A percentile compares a stretch with the other conserved stretches of the same genome.
phyloP scores from a whole-genome alignment of 2,888 invertebrate species.

The Synanthedon andrenaeformis region DNA sequence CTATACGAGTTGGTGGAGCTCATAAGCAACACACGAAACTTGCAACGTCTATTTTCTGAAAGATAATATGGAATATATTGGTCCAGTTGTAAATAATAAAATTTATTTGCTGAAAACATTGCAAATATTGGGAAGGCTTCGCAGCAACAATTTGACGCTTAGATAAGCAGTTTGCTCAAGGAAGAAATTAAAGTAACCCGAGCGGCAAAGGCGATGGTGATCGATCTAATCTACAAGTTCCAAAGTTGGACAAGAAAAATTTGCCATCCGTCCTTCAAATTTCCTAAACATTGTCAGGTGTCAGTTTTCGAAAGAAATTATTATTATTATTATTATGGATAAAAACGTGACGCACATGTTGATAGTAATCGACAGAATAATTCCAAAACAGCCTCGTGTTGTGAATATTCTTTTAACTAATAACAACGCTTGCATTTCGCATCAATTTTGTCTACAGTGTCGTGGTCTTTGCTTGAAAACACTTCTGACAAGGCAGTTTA shows the following conservation, averaged over 20 bases:
- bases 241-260: neutral
- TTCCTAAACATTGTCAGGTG: neutral
- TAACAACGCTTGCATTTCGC: too few relatives aligned
- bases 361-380: too few relatives aligned
- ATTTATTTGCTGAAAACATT: neutral
- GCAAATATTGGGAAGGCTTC: neutral
- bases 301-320: neutral
- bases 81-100: neutral
- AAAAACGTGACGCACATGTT: too few relatives aligned
- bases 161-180: slow-evolving; percentile 25
- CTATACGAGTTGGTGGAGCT: neutral
- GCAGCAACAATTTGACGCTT: slow-evolving; percentile 28
- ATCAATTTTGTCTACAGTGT: too few relatives aligned
- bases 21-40: neutral
- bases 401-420: too few relatives aligned
- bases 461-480: too few relatives aligned
- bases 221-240: slow-evolving; percentile 4
- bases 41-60: neutral
- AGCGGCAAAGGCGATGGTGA: slow-evolving; percentile 26
- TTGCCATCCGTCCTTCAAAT: neutral
- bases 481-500: too few relatives aligned
- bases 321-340: neutral
- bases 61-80: neutral
- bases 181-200: slow-evolving; percentile 33
- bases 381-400: too few relatives aligned